Conservation (phyloP, 1,140 invertebrate genomes). For the Propsilocerus akamusi region DNA sequence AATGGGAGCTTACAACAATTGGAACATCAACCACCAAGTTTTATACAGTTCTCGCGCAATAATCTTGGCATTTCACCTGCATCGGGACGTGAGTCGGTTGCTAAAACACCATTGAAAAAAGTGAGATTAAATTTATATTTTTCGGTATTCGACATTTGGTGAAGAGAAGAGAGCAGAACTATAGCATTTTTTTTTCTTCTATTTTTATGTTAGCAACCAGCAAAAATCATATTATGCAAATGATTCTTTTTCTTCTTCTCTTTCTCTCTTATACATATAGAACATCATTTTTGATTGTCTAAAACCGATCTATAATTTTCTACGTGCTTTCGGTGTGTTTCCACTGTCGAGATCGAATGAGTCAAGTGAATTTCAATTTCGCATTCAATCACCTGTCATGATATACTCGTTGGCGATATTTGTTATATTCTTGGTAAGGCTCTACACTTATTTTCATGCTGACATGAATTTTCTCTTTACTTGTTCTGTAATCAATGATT, state of each 20-base stretch:
- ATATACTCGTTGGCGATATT: constrained; percentile 33
- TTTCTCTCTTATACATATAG: constrained; percentile 10
- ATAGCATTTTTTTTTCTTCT: too few species aligned
- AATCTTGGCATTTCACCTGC: background rate
- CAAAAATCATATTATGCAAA: background rate
- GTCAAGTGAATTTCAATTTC: constrained; percentile 26
- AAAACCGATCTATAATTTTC: constrained; percentile 32
- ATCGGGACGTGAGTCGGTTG: background rate
- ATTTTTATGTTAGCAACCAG: too few species aligned
- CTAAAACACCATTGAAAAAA: background rate
- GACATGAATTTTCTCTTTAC: background rate
- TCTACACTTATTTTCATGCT: background rate
- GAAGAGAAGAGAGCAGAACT: too few species aligned
- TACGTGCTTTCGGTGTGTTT: constrained; percentile 34
- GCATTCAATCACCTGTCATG: constrained; percentile 28
- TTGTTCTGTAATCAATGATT: background rate
- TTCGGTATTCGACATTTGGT: too few species aligned
- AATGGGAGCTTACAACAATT: too few species aligned
- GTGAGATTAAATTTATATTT: background rate
- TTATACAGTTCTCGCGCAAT: background rate
- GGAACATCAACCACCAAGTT: background rate
- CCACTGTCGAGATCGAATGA: constrained; percentile 28
- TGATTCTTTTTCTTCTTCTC: too few species aligned
- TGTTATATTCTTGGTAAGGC: constrained; percentile 22
- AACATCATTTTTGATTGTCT: constrained; percentile 36